phyloP scores from a whole-genome alignment of 2,113 vertebrate species.

The Grallaria varia region DNA sequence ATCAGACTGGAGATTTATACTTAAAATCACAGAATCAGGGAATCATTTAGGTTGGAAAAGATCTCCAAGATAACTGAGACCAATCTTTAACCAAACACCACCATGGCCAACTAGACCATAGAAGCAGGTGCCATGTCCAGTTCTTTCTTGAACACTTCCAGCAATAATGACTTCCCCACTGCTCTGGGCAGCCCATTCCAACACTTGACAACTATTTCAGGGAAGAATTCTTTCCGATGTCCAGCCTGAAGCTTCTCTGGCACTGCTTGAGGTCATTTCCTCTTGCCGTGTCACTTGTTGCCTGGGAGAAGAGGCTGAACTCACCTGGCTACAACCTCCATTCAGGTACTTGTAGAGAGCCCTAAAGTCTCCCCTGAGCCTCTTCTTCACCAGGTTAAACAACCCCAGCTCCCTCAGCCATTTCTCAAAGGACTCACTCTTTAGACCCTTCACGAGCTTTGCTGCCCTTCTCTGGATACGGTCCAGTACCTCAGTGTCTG shows the following conservation, averaged over 20 bases:
- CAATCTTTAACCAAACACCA: background rate
- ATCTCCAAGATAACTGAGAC: background rate
- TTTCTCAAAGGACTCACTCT: background rate
- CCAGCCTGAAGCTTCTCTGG: background rate
- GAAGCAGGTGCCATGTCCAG: background rate
- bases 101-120: background rate
- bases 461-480: accelerated
- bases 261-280: background rate
- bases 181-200: background rate
- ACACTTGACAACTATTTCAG: background rate
- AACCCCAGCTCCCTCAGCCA: background rate
- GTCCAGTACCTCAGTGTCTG: background rate
- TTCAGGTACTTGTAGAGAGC: background rate
- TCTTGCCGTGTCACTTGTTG: background rate
- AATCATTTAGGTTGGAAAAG: background rate
- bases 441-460: background rate
- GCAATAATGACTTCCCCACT: background rate
- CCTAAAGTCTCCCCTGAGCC: background rate
- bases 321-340: background rate
- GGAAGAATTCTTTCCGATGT: background rate
- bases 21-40: background rate
- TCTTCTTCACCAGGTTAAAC: background rate
- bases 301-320: background rate
- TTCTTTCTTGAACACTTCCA: background rate
- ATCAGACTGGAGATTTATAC: background rate